Base-by-base conservation (phyloP, 2,113 vertebrate genomes). In the Urocitellus parryii region DNA sequence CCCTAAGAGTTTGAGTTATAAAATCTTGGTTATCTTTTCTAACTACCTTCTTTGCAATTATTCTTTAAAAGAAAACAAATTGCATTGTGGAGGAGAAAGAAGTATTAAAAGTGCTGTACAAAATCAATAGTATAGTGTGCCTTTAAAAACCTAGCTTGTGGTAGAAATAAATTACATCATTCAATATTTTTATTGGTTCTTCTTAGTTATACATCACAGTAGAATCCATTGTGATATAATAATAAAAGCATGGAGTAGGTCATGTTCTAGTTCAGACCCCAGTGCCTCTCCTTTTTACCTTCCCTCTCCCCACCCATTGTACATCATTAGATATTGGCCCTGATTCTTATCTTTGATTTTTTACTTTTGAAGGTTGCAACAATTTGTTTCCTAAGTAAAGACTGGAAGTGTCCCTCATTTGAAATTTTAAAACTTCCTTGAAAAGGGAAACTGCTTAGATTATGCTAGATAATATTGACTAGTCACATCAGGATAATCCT, bases 21-120 rank as follows among this genome's bases (percentile, higher is more conserved):
- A 2, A 8, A 51, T 85, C 5, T 90, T 72, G 4, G 17, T 61
- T 79, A 68, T 89, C 17, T 2, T 42, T 73, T 94, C 91, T 97
- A 67, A 4, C 53, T 48, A 94, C 8, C 45, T 4, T 58, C 10
- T 13, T 77, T 78, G 6, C 51, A 17, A 51, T 78, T 39, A 32
- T 63, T 95, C 90, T 45, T 94, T 90, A 90, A 96, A 96, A 70
- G 74, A 76, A 73, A 93, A 6, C 25, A 79, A 94, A 37, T 51
- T 48, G 29, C 51, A 51, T 17, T 53, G 10, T 76, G 32, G 63
- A n/a, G 65, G 74, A 86, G n/a, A 90, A 80, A 53, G 22, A 92
- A 78, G 2, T 56, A 79, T 72, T 84, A 73, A 93, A 61, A 83
- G 56, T 87, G 56, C 63, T 97, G 1, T 91, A 76, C 61, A 81